Base-by-base conservation (phyloP, 2,888 invertebrate genomes). In the Drosophila algonquin region DNA sequence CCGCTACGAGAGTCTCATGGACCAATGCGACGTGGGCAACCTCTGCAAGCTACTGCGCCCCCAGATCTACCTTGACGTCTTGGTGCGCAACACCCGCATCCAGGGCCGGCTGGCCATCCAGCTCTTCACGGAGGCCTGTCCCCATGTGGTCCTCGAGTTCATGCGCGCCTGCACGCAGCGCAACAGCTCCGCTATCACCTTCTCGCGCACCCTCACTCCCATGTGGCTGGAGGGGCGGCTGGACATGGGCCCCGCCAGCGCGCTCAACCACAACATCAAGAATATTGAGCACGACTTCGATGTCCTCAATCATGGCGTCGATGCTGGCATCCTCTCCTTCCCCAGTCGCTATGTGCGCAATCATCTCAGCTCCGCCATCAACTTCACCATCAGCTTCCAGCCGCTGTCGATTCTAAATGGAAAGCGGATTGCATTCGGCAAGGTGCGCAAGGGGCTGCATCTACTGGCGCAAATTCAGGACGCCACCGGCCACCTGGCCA, bases 71-170 rank as follows among this genome's bases (percentile, higher is more conserved):
- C 51, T 92, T 18, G 90, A 92, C 55, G 8, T 92, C 3, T 80
- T 75, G 9, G 79, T 88, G 12, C 70, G 72, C 0, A 75, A 74
- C 12, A 73, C 77, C 0, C 81, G 81, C 4, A 74, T 84, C 5
- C 50, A 82, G 35, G 91, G 90, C 0, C 87, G 91, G 3, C 63
- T 92, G 10, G 60, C 77, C 3, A 83, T 92, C 45, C 87, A 90
- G 51, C 78, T 92, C 3, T 92, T 85, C 65, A 90, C 90, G 4
- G 92, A 92, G 75, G 90, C 91, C 12, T 91, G 90, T 58, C 92
- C 92, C 0, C 85, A 87, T 53, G 81, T 91, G 0, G 90, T 90
- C 1, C 65, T 90, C 6, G 88, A 90, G 47, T 89, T 92, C 30
- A 81, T 92, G 63, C 82, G 87, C 46, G 61, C 87, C 63, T 91